These are phyloP conservation scores for Microcebus lehilahytsara DNA, from an alignment of 2,113 vertebrate genomes.

Conservation along the genomic window DNA sequence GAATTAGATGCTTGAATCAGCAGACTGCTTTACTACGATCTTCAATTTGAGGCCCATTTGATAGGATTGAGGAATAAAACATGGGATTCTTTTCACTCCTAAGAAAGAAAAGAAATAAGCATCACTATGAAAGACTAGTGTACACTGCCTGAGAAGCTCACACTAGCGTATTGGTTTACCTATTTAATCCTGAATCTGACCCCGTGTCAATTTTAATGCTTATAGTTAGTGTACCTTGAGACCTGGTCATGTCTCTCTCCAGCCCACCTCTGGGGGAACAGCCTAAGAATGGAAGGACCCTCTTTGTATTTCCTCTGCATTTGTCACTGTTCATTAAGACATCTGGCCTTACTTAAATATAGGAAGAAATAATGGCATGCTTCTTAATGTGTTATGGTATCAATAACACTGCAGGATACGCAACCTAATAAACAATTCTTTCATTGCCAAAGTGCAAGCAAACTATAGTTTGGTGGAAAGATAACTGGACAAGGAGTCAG, in stretches of 20 bases:
- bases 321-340: conserved; percentile 29
- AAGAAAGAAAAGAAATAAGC: conserved; percentile 38
- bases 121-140: not conserved
- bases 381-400: not conserved
- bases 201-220: conserved; percentile 10
- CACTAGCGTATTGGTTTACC: not conserved
- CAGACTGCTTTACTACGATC: not conserved
- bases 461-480: not conserved
- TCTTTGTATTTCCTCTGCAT: not conserved
- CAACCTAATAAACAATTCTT: not conserved
- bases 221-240: conserved; percentile 23
- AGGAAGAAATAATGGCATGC: not conserved
- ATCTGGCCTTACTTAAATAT: not conserved
- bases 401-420: not conserved
- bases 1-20: not conserved
- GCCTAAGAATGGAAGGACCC: not conserved
- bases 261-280: not conserved
- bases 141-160: not conserved
- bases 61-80: not conserved
- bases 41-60: not conserved
- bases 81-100: not conserved
- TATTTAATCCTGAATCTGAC: not conserved
- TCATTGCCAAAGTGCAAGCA: not conserved
- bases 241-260: not conserved
- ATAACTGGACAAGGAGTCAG: not conserved